A percentile compares a stretch with the other conserved stretches of the same genome.
phyloP scores from a whole-genome alignment of 1,140 invertebrate species.

The Triops longicaudatus region DNA sequence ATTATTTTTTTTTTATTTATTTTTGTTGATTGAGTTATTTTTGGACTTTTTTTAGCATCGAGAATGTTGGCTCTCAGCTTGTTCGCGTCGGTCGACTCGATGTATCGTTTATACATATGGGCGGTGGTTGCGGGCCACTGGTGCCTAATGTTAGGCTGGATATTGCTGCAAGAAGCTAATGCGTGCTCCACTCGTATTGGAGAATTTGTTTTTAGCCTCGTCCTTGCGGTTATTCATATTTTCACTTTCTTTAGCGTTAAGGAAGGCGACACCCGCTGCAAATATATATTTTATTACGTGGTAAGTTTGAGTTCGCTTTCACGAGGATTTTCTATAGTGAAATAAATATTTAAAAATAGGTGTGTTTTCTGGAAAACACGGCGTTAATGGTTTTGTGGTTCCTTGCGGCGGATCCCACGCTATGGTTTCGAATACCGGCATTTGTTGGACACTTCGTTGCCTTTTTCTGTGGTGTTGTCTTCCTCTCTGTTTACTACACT shows the following conservation, averaged over 20 bases:
- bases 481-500: constrained; percentile 21
- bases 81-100: constrained; percentile 35
- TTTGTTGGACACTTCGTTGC: constrained; percentile 13
- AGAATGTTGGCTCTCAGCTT: constrained; percentile 42
- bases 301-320: constrained; percentile 4
- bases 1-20: not conserved
- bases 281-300: constrained; percentile 25
- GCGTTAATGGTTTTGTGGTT: constrained; percentile 25
- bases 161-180: constrained; percentile 26
- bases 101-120: constrained; percentile 35
- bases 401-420: not conserved
- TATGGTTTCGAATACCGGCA: constrained; percentile 24
- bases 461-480: constrained; percentile 9
- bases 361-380: constrained; percentile 26
- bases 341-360: not conserved
- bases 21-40: not conserved
- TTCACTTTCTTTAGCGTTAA: constrained; percentile 28
- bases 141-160: constrained; percentile 42
- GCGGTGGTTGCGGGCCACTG: constrained; percentile 41
- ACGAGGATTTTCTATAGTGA: not conserved
- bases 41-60: not conserved
- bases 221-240: constrained; percentile 25
- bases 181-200: constrained; percentile 22
- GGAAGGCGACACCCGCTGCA: constrained; percentile 17
- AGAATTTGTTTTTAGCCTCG: constrained; percentile 23